These are phyloP conservation scores for Psittacula derbiana DNA, from an alignment of 2,797 vertebrate genomes.

Conservation along the genomic window DNA sequence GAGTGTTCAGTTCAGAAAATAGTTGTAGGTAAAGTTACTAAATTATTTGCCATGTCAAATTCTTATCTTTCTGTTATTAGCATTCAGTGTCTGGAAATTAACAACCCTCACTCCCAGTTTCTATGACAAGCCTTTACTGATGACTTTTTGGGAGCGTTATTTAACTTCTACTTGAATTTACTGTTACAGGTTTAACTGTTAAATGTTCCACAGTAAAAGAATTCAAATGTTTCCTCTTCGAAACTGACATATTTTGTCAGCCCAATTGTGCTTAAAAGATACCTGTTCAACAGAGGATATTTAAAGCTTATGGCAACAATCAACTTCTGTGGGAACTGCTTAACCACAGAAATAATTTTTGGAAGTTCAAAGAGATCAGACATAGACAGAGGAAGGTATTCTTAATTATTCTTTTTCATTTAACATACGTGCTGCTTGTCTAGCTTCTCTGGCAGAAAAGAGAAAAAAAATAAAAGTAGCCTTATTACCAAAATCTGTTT, in stretches of 20 bases:
- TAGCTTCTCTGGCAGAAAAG: neutral
- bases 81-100: neutral
- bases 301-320: neutral
- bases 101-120: neutral
- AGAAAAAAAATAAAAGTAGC: neutral
- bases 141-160: neutral
- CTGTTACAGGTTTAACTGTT: neutral
- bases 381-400: neutral
- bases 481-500: neutral
- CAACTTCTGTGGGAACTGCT: neutral
- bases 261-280: neutral
- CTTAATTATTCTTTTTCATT: neutral
- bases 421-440: neutral
- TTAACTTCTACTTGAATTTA: neutral
- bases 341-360: neutral
- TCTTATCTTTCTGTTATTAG: neutral
- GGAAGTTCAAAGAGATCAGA: neutral
- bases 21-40: neutral
- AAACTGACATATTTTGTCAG: constrained; percentile 16
- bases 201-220: neutral
- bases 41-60: neutral
- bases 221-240: neutral
- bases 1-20: neutral
- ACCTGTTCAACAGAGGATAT: neutral
- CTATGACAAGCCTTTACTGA: neutral